Evolutionary conservation across 2,113 vertebrate species (phyloP).

Genomic region (Sinocyclocheilus anshuiensis): DNA sequence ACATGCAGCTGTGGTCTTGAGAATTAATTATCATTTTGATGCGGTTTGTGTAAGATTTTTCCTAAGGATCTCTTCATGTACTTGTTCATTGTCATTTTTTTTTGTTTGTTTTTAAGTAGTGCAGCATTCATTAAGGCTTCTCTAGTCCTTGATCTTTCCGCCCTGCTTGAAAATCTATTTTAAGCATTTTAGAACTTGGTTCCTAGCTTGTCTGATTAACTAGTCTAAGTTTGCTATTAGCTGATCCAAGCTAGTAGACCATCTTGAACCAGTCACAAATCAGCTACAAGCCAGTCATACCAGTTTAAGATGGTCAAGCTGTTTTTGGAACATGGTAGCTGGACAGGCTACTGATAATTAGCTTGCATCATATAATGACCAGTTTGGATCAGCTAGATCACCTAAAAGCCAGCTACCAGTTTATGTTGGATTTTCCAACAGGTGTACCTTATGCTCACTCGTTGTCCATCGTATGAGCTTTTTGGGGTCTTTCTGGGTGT

Average conservation of each 20-base stretch:
- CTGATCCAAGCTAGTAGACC: neutral
- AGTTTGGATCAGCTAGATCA: neutral
- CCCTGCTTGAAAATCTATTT: neutral
- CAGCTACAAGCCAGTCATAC: neutral
- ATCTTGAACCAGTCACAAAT: neutral
- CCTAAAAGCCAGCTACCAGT: neutral
- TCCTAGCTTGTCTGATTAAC: neutral
- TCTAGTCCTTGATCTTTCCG: neutral
- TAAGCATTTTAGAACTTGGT: neutral
- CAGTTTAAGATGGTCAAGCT: too few species aligned
- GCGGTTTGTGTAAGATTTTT: neutral
- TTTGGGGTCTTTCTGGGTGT: neutral
- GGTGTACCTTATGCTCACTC: neutral
- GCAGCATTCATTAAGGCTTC: neutral
- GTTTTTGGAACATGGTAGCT: neutral
- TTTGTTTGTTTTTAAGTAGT: neutral
- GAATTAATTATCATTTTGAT: constrained; percentile 43
- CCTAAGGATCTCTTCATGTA: neutral
- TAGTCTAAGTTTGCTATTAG: neutral
- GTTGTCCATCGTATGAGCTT: neutral
- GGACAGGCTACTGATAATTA: neutral
- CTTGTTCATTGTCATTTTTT: neutral
- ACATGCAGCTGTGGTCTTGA: constrained; percentile 19
- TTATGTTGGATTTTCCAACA: neutral
- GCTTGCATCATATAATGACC: too few species aligned